Conservation (phyloP, 2,797 vertebrate genomes). For the Phrynocephalus forsythii region DNA sequence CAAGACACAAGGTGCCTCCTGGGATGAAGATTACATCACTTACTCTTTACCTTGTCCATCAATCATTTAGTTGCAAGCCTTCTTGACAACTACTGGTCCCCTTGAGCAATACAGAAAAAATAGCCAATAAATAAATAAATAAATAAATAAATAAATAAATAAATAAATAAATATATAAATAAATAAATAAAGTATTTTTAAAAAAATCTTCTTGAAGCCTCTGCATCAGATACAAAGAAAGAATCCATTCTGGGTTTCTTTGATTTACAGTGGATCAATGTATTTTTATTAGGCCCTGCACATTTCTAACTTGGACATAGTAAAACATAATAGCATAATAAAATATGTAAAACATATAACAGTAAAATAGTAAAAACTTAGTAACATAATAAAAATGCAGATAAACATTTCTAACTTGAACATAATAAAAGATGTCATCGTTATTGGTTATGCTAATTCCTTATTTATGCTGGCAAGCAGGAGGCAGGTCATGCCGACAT, state of each 20-base stretch:
- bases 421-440: constrained; percentile 16
- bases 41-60: constrained; percentile 76
- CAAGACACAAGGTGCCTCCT: constrained; percentile 61
- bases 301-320: constrained; percentile 22
- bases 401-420: too few species aligned
- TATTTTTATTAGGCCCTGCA: constrained; percentile 62
- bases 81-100: constrained; percentile 63
- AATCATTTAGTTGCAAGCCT: constrained; percentile 70
- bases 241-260: constrained; percentile 19
- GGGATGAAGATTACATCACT: constrained; percentile 75
- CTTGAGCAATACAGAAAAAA: constrained; percentile 62
- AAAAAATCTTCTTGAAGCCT: constrained; percentile 24
- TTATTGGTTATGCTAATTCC: constrained; percentile 19
- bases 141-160: neutral
- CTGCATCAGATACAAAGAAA: constrained; percentile 48
- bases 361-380: too few species aligned
- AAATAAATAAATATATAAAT: constrained; percentile 1
- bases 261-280: constrained; percentile 52
- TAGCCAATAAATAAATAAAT: neutral
- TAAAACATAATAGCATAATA: too few species aligned
- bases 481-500: neutral
- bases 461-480: neutral
- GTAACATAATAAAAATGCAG: too few species aligned
- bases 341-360: too few species aligned
- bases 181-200: neutral